phyloP scores from a whole-genome alignment of 2,797 vertebrate species.

The Bryconaethiops microstoma region DNA sequence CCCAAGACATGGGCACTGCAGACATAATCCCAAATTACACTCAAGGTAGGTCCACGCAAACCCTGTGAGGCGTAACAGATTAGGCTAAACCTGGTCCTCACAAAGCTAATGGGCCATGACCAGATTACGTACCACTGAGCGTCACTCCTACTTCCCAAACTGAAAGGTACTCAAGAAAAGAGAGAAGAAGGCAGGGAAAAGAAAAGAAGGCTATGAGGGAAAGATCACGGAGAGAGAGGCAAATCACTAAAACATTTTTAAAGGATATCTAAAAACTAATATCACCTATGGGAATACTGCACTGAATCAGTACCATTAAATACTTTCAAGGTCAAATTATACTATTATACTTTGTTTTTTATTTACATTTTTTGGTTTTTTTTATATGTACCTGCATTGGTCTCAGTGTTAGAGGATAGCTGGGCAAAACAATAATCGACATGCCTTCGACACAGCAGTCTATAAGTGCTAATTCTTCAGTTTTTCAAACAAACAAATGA shows the following conservation, averaged over 20 bases:
- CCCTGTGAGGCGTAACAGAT: slow-evolving; percentile 68
- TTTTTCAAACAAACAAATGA: too few relatives aligned
- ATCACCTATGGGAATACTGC: too few relatives aligned
- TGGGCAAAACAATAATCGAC: too few relatives aligned
- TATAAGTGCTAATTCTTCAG: too few relatives aligned
- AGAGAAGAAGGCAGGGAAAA: neutral
- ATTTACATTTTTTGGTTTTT: too few relatives aligned
- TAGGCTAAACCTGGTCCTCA: slow-evolving; percentile 64
- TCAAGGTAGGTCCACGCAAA: slow-evolving; percentile 64
- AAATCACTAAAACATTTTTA: neutral
- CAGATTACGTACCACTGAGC: slow-evolving; percentile 64
- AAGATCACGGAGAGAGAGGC: neutral
- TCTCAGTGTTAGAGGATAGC: too few relatives aligned
- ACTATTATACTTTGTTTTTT: too few relatives aligned
- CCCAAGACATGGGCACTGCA: slow-evolving; percentile 67
- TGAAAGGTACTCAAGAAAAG: neutral
- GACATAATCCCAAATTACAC: slow-evolving; percentile 74
- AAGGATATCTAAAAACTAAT: too few relatives aligned
- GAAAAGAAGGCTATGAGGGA: neutral
- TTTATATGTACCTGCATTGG: too few relatives aligned
- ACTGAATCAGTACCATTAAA: too few relatives aligned
- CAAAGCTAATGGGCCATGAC: slow-evolving; percentile 66
- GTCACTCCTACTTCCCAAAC: slow-evolving; percentile 41
- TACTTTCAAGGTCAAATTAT: too few relatives aligned
- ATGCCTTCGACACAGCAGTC: too few relatives aligned